A percentile compares a stretch with the other conserved stretches of the same genome.
Evolutionary conservation across 92 coral and sea anemone genomes (phyloP).

Genomic region (Zoanthus sociatus): DNA sequence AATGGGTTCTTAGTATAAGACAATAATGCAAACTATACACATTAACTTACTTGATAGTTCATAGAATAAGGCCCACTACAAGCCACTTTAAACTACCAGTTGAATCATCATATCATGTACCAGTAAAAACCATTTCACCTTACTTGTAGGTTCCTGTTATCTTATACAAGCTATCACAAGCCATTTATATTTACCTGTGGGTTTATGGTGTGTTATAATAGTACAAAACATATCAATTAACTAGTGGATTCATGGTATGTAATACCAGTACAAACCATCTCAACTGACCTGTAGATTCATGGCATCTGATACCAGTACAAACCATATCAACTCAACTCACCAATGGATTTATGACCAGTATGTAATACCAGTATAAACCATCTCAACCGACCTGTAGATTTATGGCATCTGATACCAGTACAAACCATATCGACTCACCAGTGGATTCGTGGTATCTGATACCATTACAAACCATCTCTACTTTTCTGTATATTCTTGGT

Average conservation of each 20-base stretch:
- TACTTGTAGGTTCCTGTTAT: slow-evolving; percentile 19
- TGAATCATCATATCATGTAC: slow-evolving; percentile 26
- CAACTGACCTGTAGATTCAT: neutral
- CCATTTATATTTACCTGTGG: neutral
- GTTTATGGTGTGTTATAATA: neutral
- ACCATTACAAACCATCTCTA: neutral
- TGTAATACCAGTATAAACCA: neutral
- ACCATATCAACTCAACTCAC: too few relatives aligned
- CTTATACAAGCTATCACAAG: slow-evolving; percentile 71
- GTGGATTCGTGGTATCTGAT: neutral
- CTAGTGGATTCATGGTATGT: slow-evolving; percentile 17
- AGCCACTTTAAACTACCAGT: too few relatives aligned
- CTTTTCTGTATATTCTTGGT: neutral
- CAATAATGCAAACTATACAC: too few relatives aligned
- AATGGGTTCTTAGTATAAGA: too few relatives aligned
- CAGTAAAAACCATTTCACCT: neutral
- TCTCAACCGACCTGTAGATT: neutral
- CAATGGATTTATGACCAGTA: neutral
- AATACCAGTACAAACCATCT: neutral
- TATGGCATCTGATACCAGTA: too few relatives aligned
- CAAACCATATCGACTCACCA: too few relatives aligned
- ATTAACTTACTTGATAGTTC: neutral
- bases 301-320: too few relatives aligned
- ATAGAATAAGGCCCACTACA: too few relatives aligned
- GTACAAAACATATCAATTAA: neutral